phyloP scores from a whole-genome alignment of 2,113 vertebrate species.

The Etia nguti region DNA sequence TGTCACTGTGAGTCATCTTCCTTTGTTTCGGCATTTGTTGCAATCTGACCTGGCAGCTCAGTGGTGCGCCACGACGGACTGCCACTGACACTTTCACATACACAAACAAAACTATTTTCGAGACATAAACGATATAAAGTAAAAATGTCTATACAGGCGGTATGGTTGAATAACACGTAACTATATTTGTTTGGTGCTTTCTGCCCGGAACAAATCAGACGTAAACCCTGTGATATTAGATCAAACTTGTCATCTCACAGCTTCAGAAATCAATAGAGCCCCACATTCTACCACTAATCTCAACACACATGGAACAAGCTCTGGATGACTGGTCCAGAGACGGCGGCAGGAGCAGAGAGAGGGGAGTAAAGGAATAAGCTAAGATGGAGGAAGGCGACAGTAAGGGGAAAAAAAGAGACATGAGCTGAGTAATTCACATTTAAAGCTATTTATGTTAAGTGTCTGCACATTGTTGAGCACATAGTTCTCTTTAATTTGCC shows the following conservation, averaged over 20 bases:
- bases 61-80: conserved; percentile 4
- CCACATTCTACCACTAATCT: conserved; percentile 41
- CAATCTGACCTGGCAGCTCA: conserved; percentile 53
- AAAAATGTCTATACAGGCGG: neutral
- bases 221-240: conserved; percentile 53
- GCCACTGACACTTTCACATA: conserved; percentile 8
- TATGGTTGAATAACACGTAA: neutral
- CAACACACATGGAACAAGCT: conserved; percentile 15
- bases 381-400: neutral
- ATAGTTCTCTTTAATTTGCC: neutral
- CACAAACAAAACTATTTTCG: conserved; percentile 1
- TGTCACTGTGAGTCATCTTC: conserved; percentile 38
- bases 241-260: conserved; percentile 59
- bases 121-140: neutral
- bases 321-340: conserved; percentile 7
- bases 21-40: conserved; percentile 13
- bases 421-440: neutral
- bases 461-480: neutral
- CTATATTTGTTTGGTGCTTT: neutral
- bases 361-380: neutral
- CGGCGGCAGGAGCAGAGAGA: neutral
- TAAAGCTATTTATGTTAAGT: neutral
- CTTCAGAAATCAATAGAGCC: conserved; percentile 64
- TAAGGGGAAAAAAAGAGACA: neutral
- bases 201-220: conserved; percentile 34